Conservation (phyloP, 2,888 invertebrate species). For the Eupsilia transversa region DNA sequence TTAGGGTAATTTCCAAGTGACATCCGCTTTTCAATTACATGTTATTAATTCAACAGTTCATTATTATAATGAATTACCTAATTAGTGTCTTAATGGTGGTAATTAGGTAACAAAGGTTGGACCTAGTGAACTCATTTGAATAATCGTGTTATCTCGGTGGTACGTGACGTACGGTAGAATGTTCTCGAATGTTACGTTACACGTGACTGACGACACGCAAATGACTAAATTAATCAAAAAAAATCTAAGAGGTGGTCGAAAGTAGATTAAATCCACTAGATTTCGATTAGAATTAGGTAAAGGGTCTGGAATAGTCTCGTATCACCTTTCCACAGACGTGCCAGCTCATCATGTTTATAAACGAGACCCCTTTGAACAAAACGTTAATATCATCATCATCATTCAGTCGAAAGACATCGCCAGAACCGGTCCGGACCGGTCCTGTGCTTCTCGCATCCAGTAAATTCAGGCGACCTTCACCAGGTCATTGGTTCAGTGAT, state of each 20-base stretch:
- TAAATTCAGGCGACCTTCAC: neutral
- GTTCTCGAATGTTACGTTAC: conserved; percentile 3
- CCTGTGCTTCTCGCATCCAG: neutral
- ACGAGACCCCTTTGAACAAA: neutral
- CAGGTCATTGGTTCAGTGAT: neutral
- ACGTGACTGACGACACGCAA: neutral
- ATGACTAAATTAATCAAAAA: neutral
- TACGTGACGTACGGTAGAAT: conserved; percentile 5
- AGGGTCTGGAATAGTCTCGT: too few relatives aligned
- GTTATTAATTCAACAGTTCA: neutral
- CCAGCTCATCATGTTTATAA: neutral
- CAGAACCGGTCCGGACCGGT: neutral
- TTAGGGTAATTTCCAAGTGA: conserved; percentile 8
- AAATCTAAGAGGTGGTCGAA: neutral
- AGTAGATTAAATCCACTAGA: neutral
- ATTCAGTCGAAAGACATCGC: neutral
- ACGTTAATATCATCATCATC: neutral
- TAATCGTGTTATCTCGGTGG: conserved; percentile 27
- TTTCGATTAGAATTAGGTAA: too few relatives aligned
- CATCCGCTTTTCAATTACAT: conserved; percentile 16
- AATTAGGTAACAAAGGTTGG: conserved; percentile 23
- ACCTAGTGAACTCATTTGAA: conserved; percentile 30
- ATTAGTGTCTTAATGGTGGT: conserved; percentile 35
- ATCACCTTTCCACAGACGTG: neutral
- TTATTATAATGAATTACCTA: conserved; percentile 22